Conservation (phyloP, 1,140 invertebrate species). For the Neotoxoptera formosana region DNA sequence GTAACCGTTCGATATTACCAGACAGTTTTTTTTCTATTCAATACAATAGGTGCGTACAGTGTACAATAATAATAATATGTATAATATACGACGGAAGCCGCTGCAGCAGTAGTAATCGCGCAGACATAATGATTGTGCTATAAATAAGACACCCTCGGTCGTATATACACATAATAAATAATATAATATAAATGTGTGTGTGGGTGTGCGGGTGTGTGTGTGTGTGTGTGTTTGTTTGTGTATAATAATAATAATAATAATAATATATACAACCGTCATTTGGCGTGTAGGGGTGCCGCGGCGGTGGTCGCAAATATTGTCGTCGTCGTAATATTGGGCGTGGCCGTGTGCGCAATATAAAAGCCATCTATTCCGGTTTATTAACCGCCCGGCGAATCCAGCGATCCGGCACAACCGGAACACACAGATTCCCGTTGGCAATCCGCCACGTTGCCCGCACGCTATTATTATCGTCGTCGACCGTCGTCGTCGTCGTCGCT, state of each 20-base stretch:
- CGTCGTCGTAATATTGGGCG: slow-evolving; percentile 47
- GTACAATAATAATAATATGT: background rate
- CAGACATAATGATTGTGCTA: slow-evolving; percentile 36
- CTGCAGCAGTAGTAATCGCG: background rate
- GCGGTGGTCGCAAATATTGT: slow-evolving; percentile 47
- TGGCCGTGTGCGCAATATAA: slow-evolving; percentile 51
- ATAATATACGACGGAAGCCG: background rate
- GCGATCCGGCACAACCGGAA: slow-evolving; percentile 57
- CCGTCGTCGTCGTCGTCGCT: background rate
- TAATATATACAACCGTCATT: slow-evolving; percentile 35
- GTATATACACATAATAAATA: slow-evolving; percentile 5
- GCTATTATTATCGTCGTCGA: slow-evolving; percentile 16
- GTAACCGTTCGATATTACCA: background rate
- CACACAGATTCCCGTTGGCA: slow-evolving; percentile 50
- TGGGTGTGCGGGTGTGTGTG: background rate
- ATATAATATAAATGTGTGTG: background rate
- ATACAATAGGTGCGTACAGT: background rate
- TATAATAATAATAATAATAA: background rate
- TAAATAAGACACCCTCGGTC: slow-evolving; percentile 14
- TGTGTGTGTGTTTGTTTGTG: background rate
- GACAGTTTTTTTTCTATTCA: background rate
- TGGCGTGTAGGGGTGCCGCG: background rate
- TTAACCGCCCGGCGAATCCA: slow-evolving; percentile 57
- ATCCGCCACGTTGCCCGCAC: slow-evolving; percentile 49
- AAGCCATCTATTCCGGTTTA: slow-evolving; percentile 58